Evolutionary conservation across 2,888 invertebrate species (phyloP), one percentile per base, ranked within the genome.

Genomic region (Girardia tigrina): DNA sequence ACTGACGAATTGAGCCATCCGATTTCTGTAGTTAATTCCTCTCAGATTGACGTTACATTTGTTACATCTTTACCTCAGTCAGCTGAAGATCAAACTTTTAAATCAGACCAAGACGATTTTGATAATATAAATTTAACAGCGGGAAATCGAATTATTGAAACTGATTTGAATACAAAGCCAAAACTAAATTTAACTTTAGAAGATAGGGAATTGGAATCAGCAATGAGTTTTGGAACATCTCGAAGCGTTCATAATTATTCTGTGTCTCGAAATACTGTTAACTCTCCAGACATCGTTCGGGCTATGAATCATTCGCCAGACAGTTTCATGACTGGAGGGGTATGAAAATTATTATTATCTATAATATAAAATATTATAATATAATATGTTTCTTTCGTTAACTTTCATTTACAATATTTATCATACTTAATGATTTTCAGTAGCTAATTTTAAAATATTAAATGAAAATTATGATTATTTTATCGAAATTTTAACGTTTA

Each of bases 291-390:
- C 23, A 23, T 23, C n/a, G 23, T 56, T 56, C 56, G 56, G n/a
- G n/a, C 23, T 6, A 12, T 56, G 56, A 56, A 56, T n/a, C 56
- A 56, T 56, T 56, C 56, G 4, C 71, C 71, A 6, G 71, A 71
- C 27, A 71, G 71, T n/a, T 71, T 71, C n/a, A 71, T 71, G 71
- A 29, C 71, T 71, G 71, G 71, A 28, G 26, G 6, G 26, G 26
- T 71, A 29, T 23, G 70, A 14, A 12, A 42, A 14, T 42, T 12
- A 12, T n/a, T 42, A 42, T n/a, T 42, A n/a, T n/a, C n/a, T n/a
- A n/a, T n/a, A n/a, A n/a, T n/a, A n/a, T n/a, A n/a, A n/a, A n/a
- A n/a, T n/a, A n/a, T n/a, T n/a, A n/a, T n/a, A n/a, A n/a, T n/a
- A n/a, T n/a, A n/a, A n/a, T n/a, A n/a, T n/a, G n/a, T n/a, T n/a